Evolutionary conservation across 1,140 invertebrate genomes (phyloP).

Genomic region (Nebria ingens): DNA sequence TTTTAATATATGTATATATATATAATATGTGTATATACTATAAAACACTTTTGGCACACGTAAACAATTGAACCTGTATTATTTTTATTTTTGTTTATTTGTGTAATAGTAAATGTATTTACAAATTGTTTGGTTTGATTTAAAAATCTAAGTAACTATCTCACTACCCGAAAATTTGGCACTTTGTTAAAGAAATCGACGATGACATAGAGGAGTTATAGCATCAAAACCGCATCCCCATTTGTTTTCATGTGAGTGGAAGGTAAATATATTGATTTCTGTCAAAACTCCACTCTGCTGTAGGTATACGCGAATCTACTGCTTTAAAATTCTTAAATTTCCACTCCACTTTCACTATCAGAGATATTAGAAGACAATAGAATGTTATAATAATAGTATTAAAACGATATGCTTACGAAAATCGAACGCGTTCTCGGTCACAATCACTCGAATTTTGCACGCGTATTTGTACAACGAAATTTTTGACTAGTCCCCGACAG

Average conservation of each 20-base stretch:
- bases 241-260: background rate
- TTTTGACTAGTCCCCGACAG: too few species aligned
- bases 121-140: too few species aligned
- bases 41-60: constrained; percentile 7
- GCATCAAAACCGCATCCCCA: background rate
- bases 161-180: constrained; percentile 4
- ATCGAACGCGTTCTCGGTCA: constrained; percentile 10
- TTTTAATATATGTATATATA: background rate
- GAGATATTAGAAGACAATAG: too few species aligned
- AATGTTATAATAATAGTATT: too few species aligned
- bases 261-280: constrained; percentile 8
- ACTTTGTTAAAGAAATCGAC: background rate
- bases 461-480: too few species aligned
- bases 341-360: too few species aligned
- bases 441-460: too few species aligned
- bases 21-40: background rate
- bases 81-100: background rate
- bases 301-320: background rate
- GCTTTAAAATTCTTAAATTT: too few species aligned
- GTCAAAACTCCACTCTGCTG: constrained; percentile 6
- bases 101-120: background rate
- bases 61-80: background rate
- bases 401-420: constrained; percentile 3
- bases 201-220: background rate
- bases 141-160: background rate